A percentile compares a stretch with the other conserved stretches of the same genome.
Evolutionary conservation across 2,797 vertebrate genomes (phyloP).

Genomic region (Lepilemur ruficaudatus): DNA sequence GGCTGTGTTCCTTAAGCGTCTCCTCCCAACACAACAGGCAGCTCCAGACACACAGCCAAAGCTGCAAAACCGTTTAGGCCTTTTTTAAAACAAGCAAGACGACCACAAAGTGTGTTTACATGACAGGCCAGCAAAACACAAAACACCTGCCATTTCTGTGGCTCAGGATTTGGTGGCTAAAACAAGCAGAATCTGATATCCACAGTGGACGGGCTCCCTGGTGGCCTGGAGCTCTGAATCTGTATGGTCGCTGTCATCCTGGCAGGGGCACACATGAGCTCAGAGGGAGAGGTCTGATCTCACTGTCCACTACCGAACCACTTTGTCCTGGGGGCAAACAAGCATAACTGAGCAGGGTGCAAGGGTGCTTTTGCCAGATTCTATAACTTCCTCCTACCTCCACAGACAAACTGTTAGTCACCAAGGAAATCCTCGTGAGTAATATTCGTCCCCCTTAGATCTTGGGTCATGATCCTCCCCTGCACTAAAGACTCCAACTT

Average conservation of each 20-base stretch:
- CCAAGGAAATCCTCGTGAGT: slow-evolving; percentile 34
- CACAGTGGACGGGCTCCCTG: background rate
- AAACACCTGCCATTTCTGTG: slow-evolving; percentile 53
- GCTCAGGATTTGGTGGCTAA: background rate
- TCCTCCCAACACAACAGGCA: background rate
- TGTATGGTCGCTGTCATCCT: background rate
- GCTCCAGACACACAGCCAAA: background rate
- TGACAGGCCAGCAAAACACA: slow-evolving; percentile 39
- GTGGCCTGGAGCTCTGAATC: background rate
- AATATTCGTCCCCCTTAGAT: background rate
- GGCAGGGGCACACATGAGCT: background rate
- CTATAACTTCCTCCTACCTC: background rate
- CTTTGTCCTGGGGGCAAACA: background rate
- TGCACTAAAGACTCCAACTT: background rate
- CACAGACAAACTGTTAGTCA: slow-evolving; percentile 7
- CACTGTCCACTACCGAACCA: background rate
- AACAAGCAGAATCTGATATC: background rate
- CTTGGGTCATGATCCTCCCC: background rate
- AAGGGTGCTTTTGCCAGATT: background rate
- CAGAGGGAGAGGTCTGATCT: background rate
- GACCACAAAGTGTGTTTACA: slow-evolving; percentile 54
- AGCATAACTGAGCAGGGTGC: background rate
- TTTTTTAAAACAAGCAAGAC: slow-evolving; percentile 59
- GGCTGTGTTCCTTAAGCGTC: background rate
- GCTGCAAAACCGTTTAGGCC: slow-evolving; percentile 42